Evolutionary conservation across 2,888 invertebrate genomes (phyloP).

Genomic region (Cephus nigrinus): DNA sequence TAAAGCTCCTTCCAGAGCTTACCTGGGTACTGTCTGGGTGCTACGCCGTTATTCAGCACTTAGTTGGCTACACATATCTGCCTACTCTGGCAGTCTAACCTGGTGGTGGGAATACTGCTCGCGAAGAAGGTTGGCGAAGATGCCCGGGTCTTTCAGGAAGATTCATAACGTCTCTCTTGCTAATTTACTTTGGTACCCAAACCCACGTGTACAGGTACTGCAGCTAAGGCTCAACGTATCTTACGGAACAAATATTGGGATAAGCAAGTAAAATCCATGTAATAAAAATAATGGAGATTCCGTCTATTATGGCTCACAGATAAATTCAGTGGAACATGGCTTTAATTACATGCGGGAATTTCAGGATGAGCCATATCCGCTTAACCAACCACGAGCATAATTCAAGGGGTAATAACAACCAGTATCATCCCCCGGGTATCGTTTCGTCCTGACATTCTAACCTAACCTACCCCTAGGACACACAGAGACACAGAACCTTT

Average conservation of each 20-base stretch:
- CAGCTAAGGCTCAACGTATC: neutral
- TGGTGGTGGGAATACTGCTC: neutral
- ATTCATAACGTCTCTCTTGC: neutral
- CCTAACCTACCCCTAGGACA: neutral
- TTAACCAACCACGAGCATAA: conserved; percentile 33
- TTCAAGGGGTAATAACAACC: conserved; percentile 39
- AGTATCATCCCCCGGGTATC: conserved; percentile 34
- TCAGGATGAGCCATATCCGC: neutral
- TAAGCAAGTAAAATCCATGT: neutral
- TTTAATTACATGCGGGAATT: neutral
- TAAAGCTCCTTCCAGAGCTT: conserved; percentile 5
- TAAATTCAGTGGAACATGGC: neutral
- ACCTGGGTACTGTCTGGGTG: neutral
- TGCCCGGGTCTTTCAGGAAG: neutral
- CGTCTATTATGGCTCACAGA: neutral
- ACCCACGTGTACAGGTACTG: neutral
- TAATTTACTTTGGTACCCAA: neutral
- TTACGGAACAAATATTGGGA: neutral
- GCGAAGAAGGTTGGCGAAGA: neutral
- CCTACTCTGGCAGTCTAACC: neutral
- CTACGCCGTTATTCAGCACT: neutral
- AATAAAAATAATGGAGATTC: neutral
- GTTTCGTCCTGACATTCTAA: conserved; percentile 23
- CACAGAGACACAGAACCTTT: neutral
- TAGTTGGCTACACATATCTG: conserved; percentile 2